Evolutionary conservation across 2,113 vertebrate genomes (phyloP), one percentile per base, ranked within the genome.

Genomic region (Mobula birostris): DNA sequence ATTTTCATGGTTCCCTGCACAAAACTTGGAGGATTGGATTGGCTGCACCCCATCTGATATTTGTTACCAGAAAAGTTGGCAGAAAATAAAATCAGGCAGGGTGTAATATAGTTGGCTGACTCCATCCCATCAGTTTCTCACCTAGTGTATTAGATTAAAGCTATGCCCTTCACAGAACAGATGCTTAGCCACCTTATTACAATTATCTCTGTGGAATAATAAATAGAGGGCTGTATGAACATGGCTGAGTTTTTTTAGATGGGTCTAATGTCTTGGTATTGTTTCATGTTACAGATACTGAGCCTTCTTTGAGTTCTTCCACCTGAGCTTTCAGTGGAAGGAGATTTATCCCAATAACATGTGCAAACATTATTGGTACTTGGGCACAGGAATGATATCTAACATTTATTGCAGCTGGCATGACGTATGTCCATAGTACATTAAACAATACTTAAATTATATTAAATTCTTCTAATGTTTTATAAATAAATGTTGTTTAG

Each of bases 121-220:
- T 68, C 32, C n/a, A 32, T 90, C n/a, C 61, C 15, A 7, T 32
- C n/a, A 66, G 15, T 66, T 66, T 90, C 61, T 32, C n/a, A 68
- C 61, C 68, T n/a, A 66, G 61, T 19, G 6, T 32, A 63, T 32
- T 32, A 66, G 29, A n/a, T 68, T 63, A 63, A 63, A 88, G 32
- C 40, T 66, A 32, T 90, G 61, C 61, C n/a, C 29, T 72, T 14
- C 40, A 21, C n/a, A 27, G 90, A 72, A 40, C 17, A 11, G 32
- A 36, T 91, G 88, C 63, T 91, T 91, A 19, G 63, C 63, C 72
- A 93, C 68, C 68, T 48, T 93, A 74, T 74, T 93, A 68, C 12
- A 48, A 93, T 93, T 27, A 74, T 4, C 68, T 93, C 61, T n/a
- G 24, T 66, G 15, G 61, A 66, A 66, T 66, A 66, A 90, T 66